phyloP scores from a whole-genome alignment of 2,888 invertebrate species.

The Cantharis nigra region DNA sequence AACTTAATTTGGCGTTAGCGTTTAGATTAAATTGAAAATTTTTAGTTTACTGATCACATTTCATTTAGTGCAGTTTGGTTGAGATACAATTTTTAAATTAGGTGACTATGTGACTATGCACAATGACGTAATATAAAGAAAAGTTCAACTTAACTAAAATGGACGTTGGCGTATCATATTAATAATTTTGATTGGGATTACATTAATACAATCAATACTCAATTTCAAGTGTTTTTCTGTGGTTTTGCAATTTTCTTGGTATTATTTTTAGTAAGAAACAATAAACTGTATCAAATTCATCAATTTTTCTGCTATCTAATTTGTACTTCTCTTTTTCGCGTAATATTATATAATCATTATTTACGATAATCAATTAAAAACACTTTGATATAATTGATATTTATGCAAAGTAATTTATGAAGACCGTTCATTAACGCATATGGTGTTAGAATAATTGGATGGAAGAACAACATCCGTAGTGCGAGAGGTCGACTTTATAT shows the following conservation, averaged over 20 bases:
- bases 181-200: background rate
- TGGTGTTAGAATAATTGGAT: background rate
- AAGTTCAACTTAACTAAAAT: background rate
- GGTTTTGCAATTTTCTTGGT: background rate
- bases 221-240: background rate
- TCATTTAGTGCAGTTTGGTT: no score
- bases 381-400: background rate
- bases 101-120: background rate
- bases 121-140: background rate
- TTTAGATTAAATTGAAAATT: background rate
- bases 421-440: background rate
- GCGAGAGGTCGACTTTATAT: no score
- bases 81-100: background rate
- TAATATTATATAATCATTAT: background rate
- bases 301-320: background rate
- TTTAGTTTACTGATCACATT: no score
- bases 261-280: background rate
- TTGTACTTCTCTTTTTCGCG: background rate
- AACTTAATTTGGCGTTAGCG: background rate
- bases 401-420: background rate
- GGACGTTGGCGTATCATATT: background rate
- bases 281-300: background rate
- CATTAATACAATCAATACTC: background rate
- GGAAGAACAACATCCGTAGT: no score
- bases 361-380: background rate